Evolutionary conservation across 2,888 invertebrate genomes (phyloP), one percentile per base, ranked within the genome.

Genomic region (Serripes groenlandicus): DNA sequence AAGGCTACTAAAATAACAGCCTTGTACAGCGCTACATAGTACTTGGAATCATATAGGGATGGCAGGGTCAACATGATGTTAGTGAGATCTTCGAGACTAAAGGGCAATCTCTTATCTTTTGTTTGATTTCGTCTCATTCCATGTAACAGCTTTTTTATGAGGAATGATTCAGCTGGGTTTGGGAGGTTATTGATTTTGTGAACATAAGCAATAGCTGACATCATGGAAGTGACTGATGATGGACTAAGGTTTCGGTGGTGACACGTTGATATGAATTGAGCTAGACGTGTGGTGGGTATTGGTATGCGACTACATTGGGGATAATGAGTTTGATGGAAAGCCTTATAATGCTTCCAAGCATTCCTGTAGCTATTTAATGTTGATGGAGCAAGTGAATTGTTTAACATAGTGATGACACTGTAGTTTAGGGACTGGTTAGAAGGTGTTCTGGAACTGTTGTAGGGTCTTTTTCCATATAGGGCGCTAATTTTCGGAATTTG

Each of bases 401-500:
- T 21, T 4, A 54, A 21, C n/a, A 54, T 21, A 23, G 9, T 23
- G 5, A 26, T 21, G 3, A 77, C 70, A 3, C 30, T 23, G 3
- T 4, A 3, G 18, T 74, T 76, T 56, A 76, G 42, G 7, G 26
- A 11, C 60, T 23, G 1, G 3, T 32, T 21, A 79, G 37, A 26
- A 79, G 42, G 18, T 62, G 28, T n/a, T 32, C 30, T 54, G 83
- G 83, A 7, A 83, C 58, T 2, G 35, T 26, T 9, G 74, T 73
- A 3, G 79, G 73, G n/a, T 30, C 26, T 37, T 18, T 23, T 72
- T 84, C 81, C 75, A 78, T 68, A 42, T 56, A 56, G 18, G 82
- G 82, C 15, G 84, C 84, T 28, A 73, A n/a, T 1, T 7, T 7
- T 21, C 49, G 37, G 75, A 87, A 81, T 49, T 75, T 69, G 4